Evolutionary conservation across 2,888 invertebrate species (phyloP).

Genomic region (Acleris cristana): DNA sequence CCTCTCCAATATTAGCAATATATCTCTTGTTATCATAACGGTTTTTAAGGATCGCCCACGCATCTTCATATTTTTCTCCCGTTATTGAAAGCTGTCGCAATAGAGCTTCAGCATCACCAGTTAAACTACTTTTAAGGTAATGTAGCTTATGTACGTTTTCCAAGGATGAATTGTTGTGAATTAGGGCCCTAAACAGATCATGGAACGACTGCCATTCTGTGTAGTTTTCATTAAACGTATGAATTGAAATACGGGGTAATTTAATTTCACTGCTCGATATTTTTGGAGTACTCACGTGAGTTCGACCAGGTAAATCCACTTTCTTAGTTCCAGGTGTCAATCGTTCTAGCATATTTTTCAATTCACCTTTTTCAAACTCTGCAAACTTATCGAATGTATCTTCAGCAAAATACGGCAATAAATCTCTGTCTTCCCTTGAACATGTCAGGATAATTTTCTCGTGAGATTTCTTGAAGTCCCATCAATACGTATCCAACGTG

Average conservation of each 20-base stretch:
- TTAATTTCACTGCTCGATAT: background rate
- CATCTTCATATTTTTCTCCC: slow-evolving; percentile 1
- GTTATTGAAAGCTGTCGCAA: slow-evolving; percentile 4
- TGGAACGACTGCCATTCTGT: background rate
- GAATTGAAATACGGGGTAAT: background rate
- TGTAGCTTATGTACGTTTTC: background rate
- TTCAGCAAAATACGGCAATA: background rate
- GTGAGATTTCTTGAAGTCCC: background rate
- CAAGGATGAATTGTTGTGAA: background rate
- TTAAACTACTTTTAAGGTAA: background rate
- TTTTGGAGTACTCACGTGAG: background rate
- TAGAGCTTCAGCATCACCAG: background rate
- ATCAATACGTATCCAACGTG: background rate
- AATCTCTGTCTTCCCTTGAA: background rate
- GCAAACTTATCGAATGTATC: background rate
- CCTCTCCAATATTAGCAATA: background rate
- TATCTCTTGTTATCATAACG: slow-evolving; percentile 1
- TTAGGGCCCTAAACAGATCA: background rate
- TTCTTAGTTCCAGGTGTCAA: background rate
- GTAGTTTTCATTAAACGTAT: background rate
- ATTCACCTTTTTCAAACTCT: background rate
- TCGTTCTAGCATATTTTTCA: background rate
- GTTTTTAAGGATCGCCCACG: background rate
- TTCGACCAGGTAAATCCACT: too few relatives aligned
- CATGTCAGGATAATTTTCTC: background rate